phyloP scores from a whole-genome alignment of 2,113 vertebrate species.

The Illadopsis cleaveri region DNA sequence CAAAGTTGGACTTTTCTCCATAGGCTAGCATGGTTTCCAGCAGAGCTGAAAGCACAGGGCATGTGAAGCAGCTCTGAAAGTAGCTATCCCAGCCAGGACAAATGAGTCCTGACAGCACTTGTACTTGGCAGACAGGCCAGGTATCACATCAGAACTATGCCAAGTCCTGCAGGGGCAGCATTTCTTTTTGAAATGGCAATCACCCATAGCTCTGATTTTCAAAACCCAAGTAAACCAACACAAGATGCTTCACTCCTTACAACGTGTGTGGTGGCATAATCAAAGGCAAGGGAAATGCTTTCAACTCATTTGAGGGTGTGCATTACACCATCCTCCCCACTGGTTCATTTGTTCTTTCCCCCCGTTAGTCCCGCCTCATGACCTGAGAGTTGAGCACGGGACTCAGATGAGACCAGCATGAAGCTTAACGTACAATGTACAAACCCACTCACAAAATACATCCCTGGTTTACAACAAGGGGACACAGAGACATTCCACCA shows the following conservation, averaged over 20 bases:
- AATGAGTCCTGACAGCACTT: not conserved
- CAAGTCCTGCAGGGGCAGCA: accelerated
- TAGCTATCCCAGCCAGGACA: not conserved
- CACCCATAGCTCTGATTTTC: not conserved
- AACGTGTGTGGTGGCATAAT: accelerated
- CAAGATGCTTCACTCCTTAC: not conserved
- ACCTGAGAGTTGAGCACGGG: not conserved
- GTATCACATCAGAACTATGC: not conserved
- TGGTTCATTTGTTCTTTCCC: accelerated
- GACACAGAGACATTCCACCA: not conserved
- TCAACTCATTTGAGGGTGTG: not conserved
- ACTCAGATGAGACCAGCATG: accelerated
- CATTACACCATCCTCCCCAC: not conserved
- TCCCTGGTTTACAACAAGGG: not conserved
- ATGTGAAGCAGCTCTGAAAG: not conserved
- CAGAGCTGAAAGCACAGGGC: not conserved
- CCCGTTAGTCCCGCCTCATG: not conserved
- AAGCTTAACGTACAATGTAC: accelerated
- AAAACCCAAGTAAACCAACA: not conserved
- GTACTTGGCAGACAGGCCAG: not conserved
- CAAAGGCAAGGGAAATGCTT: not conserved
- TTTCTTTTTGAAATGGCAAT: not conserved
- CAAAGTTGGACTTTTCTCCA: not conserved
- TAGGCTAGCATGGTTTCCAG: not conserved
- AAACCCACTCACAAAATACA: not conserved